phyloP scores from a whole-genome alignment of 2,888 invertebrate genomes.

The Tetheella fluctuosa region DNA sequence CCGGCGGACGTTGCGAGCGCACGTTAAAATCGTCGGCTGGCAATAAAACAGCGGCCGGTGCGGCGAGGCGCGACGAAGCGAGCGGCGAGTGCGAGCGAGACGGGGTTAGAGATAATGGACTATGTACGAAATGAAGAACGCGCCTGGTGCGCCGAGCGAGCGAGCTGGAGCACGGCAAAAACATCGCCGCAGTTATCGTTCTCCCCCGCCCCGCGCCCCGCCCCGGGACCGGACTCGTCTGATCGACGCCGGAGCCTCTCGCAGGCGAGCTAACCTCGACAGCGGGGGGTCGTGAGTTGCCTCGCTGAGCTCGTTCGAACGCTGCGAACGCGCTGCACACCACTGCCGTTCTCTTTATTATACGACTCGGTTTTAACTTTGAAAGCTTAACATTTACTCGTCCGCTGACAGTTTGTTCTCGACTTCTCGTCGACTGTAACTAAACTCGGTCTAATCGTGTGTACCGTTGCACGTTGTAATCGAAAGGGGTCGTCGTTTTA shows the following conservation, averaged over 20 bases:
- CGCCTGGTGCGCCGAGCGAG: slow-evolving; percentile 77
- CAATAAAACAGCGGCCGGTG: slow-evolving; percentile 84
- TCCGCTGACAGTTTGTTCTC: slow-evolving; percentile 61
- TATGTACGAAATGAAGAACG: slow-evolving; percentile 81
- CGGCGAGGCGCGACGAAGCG: slow-evolving; percentile 80
- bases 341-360: slow-evolving; percentile 53
- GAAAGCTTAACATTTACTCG: slow-evolving; percentile 65
- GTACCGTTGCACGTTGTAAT: slow-evolving; percentile 60
- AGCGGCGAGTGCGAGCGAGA: slow-evolving; percentile 71
- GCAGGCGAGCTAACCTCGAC: slow-evolving; percentile 78
- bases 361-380: slow-evolving; percentile 67
- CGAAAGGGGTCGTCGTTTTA: slow-evolving; percentile 63
- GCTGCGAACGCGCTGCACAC: slow-evolving; percentile 62
- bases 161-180: slow-evolving; percentile 80
- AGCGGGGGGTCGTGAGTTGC: slow-evolving; percentile 79
- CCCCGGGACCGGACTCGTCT: slow-evolving; percentile 68
- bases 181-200: slow-evolving; percentile 81
- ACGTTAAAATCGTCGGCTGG: slow-evolving; percentile 84
- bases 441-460: slow-evolving; percentile 58
- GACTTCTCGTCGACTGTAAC: slow-evolving; percentile 48
- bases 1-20: slow-evolving; percentile 84
- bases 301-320: slow-evolving; percentile 56
- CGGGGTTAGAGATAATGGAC: slow-evolving; percentile 79
- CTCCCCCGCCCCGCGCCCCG: slow-evolving; percentile 46
- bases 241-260: slow-evolving; percentile 74